Evolutionary conservation across 2,797 vertebrate species (phyloP).

Genomic region (Xyrichtys novacula): DNA sequence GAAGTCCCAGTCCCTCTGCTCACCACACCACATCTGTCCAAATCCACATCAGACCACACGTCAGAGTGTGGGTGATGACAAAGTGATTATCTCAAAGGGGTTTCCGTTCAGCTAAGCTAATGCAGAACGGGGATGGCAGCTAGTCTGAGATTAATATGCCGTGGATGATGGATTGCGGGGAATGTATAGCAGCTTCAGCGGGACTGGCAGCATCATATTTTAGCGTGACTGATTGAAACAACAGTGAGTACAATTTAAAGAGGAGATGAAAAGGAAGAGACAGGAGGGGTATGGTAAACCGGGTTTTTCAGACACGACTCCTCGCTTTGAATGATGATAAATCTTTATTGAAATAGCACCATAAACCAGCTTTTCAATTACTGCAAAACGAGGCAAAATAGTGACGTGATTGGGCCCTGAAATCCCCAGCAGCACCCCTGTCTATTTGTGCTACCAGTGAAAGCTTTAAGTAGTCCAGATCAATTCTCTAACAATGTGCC

Average conservation of each 20-base stretch:
- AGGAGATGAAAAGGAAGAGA: slow-evolving; percentile 2
- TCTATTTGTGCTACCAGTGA: background rate
- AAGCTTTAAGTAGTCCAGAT: background rate
- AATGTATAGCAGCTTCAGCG: slow-evolving; percentile 25
- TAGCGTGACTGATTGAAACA: slow-evolving; percentile 33
- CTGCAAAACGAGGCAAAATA: no score
- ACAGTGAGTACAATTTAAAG: slow-evolving; percentile 31
- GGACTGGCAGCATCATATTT: slow-evolving; percentile 39
- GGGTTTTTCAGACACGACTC: background rate
- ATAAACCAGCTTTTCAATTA: background rate
- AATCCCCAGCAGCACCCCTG: background rate
- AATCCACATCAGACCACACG: slow-evolving; percentile 54
- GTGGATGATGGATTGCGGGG: slow-evolving; percentile 77
- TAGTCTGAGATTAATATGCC: slow-evolving; percentile 74
- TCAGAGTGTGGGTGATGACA: slow-evolving; percentile 64
- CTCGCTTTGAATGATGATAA: background rate
- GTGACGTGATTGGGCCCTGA: no score
- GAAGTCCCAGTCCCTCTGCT: no score
- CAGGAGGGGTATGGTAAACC: background rate
- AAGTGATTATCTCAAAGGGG: slow-evolving; percentile 75
- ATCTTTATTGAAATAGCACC: background rate
- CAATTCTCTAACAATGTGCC: background rate
- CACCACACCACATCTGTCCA: slow-evolving; percentile 21
- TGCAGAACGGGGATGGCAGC: slow-evolving; percentile 55
- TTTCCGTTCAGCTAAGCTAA: slow-evolving; percentile 59